Evolutionary conservation across 2,113 vertebrate genomes (phyloP), one percentile per base, ranked within the genome.

Genomic region (Brachyhypopomus occidentalis): DNA sequence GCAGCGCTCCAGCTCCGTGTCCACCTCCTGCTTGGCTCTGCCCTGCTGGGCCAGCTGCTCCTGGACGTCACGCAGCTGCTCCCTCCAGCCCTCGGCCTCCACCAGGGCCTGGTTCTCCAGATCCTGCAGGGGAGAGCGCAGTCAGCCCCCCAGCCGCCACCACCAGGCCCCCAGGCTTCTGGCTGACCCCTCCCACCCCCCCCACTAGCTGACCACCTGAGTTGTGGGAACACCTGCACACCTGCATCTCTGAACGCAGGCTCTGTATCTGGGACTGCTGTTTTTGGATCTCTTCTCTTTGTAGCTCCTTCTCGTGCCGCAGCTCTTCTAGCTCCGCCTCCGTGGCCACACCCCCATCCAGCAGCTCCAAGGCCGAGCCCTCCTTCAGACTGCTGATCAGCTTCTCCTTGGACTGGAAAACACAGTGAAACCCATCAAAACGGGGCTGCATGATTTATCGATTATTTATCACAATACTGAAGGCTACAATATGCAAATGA

Each of bases 301-400:
- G 98, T 59, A 95, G 78, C 70, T 99, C 98, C 84, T 95, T 95
- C 77, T 99, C 98, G 0, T 99, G 97, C 23, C 95, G 93, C 72
- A 99, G 90, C 20, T 98, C 98, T 88, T 99, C 97, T 16, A 99
- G 87, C 82, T 99, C 98, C 92, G 98, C 64, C 4, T 86, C 90
- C 52, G 82, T 87, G 17, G 94, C 88, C 1, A 89, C 93, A 72
- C 89, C 93, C 74, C 92, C 95, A 0, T 99, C 97, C 73, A 96
- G 86, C 4, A 92, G 91, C 84, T 99, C 98, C 86, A 99, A 92
- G 72, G 96, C 95, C 16, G 97, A 97, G n/a, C 98, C 97, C 90
- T 99, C 98, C 87, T 99, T 99, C 83, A 99, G 90, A 88, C 97
- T 98, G 93, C 94, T 99, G 85, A 99, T 99, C 86, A 99, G 84